Percentiles rank a stretch among this genome's conserved stretches.
Conservation (phyloP, 37 sponge, comb jelly and placozoan genomes). For the Bolinopsis microptera region DNA sequence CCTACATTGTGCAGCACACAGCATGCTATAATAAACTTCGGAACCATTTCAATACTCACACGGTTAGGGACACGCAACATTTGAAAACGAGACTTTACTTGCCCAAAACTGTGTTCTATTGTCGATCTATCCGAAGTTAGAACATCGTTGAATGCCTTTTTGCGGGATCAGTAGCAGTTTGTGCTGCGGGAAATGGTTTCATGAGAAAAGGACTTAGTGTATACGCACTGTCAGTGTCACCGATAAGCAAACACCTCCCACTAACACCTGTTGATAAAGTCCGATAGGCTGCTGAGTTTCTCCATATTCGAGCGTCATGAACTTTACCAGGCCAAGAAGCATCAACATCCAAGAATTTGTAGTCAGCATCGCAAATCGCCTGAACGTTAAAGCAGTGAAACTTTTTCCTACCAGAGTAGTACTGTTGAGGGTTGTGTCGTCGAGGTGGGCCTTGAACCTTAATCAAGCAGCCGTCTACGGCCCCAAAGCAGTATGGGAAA, state of each 20-base stretch:
- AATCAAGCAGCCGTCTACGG: too few species aligned
- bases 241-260: not conserved
- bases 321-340: not conserved
- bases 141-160: not conserved
- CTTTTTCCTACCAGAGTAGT: not conserved
- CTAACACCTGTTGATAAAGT: not conserved
- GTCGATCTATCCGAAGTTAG: not conserved
- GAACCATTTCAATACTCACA: not conserved
- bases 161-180: not conserved
- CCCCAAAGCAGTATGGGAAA: too few species aligned
- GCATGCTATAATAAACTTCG: slow-evolving; percentile 1
- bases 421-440: not conserved
- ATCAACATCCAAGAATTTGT: not conserved
- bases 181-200: not conserved
- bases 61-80: not conserved
- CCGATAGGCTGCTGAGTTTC: not conserved
- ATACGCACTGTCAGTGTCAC: not conserved
- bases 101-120: not conserved
- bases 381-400: slow-evolving; percentile 1
- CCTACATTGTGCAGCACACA: slow-evolving; percentile 1
- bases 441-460: not conserved
- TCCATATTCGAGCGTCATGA: not conserved
- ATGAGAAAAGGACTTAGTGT: not conserved
- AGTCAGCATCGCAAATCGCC: not conserved
- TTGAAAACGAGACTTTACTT: not conserved